Evolutionary conservation across 2,888 invertebrate species (phyloP), one percentile per base, ranked within the genome.

Genomic region (Elysia crispata): DNA sequence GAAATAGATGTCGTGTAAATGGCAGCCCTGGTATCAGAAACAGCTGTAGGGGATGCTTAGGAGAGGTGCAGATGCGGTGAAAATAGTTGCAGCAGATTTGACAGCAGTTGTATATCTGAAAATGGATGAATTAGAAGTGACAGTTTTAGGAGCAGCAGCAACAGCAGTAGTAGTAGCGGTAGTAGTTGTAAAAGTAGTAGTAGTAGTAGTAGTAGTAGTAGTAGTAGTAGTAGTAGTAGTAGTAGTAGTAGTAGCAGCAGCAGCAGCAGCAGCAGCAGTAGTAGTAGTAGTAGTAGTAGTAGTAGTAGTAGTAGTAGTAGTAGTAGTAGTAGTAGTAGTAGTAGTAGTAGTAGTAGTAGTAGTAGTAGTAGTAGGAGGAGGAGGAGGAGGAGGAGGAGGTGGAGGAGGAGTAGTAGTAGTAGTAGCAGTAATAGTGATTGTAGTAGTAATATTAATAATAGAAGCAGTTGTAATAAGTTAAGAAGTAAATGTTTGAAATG

Each of bases 351-450:
- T 25, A 15, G 67, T 25, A 15, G 67, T 25, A 15, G 67, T 18
- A 15, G 67, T 18, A 28, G 67, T 18, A 28, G 67, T 25, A 28
- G 67, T 18, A 67, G 33, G 13, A 70, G 33, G 13, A 70, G 54
- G 13, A 54, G 54, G 13, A 54, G 70, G 1, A 70, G 33, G 23
- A 31, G 33, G 23, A 31, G 33, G 13, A 70, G 13, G 23, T 33
- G 33, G 23, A 33, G 33, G 23, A 33, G 33, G 23, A 70, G 33
- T 31, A 70, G 33, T 31, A 70, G 33, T 31, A 70, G 70, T 31
- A 70, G 33, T 31, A 70, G 70, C 23, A 70, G 70, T 31, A 70
- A 41, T 31, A 70, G 33, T 31, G 41, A 41, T 31, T 33, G 70
- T 31, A 70, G 70, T 31, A 70, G 70, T 31, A 70, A 41, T 31